Conservation (phyloP, 2,797 vertebrate species). For the Halcyon leucocephala region DNA sequence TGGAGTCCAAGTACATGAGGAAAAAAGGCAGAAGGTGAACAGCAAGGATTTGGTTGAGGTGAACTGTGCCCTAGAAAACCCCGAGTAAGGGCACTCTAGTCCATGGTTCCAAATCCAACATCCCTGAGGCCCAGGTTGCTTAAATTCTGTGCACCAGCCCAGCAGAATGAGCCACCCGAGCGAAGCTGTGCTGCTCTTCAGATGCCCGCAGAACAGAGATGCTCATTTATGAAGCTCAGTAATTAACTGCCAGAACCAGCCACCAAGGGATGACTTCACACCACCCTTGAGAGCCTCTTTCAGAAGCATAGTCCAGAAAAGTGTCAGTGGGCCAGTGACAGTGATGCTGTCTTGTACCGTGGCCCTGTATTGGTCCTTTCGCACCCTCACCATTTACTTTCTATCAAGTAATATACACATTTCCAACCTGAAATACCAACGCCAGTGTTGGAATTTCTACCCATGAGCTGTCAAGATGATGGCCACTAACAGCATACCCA, state of each 20-base stretch:
- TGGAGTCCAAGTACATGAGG: neutral
- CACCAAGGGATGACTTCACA: neutral
- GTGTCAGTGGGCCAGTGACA: too few species aligned
- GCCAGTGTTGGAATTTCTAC: neutral
- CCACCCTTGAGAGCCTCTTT: neutral
- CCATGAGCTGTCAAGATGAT: fast-evolving
- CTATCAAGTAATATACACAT: neutral
- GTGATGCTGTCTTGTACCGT: neutral
- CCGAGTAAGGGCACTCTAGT: neutral
- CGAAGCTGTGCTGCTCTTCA: neutral
- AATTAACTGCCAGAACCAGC: neutral
- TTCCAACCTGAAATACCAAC: neutral
- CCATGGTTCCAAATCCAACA: fast-evolving
- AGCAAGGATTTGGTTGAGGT: neutral
- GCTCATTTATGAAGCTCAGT: neutral
- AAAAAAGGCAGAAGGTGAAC: neutral
- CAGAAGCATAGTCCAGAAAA: neutral
- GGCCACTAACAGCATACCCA: neutral
- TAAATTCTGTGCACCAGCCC: neutral
- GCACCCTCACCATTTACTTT: neutral
- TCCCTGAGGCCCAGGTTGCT: neutral
- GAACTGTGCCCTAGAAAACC: neutral
- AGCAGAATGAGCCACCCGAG: fast-evolving
- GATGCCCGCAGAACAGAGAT: neutral
- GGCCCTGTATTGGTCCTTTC: neutral